A percentile compares a stretch with the other conserved stretches of the same genome.
Evolutionary conservation across 64 coral and sea anemone genomes (phyloP).

Genomic region (Porites lutea): DNA sequence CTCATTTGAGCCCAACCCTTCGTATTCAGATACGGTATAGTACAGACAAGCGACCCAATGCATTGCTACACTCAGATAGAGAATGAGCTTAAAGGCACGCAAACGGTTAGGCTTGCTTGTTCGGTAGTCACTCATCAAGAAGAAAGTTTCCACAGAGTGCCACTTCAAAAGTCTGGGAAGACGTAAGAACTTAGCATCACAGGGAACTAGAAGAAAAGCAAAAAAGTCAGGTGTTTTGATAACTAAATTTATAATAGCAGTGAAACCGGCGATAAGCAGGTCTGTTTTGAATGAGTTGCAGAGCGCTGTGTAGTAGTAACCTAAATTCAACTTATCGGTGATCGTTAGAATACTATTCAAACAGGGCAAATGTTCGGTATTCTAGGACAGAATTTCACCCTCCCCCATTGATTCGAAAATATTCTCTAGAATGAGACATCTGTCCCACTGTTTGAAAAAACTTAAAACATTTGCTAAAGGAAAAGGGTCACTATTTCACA

Average conservation of each 20-base stretch:
- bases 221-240: background rate
- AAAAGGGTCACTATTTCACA: too few relatives aligned
- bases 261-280: background rate
- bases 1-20: conserved; percentile 89
- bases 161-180: conserved; percentile 80
- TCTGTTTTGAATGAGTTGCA: too few relatives aligned
- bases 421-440: too few relatives aligned
- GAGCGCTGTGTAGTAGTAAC: too few relatives aligned
- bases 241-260: background rate
- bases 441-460: too few relatives aligned
- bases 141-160: conserved; percentile 77
- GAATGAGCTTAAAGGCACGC: conserved; percentile 86
- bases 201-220: background rate
- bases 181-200: conserved; percentile 48
- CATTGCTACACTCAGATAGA: conserved; percentile 89
- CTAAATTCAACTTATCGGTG: too few relatives aligned
- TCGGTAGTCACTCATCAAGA: conserved; percentile 87
- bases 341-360: too few relatives aligned
- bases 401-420: too few relatives aligned
- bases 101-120: conserved; percentile 94
- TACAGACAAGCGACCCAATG: conserved; percentile 96
- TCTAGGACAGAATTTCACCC: too few relatives aligned
- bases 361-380: too few relatives aligned
- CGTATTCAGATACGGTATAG: conserved; percentile 96
- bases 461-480: too few relatives aligned